A percentile compares a stretch with the other conserved stretches of the same genome.
Evolutionary conservation across 2,888 invertebrate species (phyloP).

Genomic region (Scrobipalpa atriplicella): DNA sequence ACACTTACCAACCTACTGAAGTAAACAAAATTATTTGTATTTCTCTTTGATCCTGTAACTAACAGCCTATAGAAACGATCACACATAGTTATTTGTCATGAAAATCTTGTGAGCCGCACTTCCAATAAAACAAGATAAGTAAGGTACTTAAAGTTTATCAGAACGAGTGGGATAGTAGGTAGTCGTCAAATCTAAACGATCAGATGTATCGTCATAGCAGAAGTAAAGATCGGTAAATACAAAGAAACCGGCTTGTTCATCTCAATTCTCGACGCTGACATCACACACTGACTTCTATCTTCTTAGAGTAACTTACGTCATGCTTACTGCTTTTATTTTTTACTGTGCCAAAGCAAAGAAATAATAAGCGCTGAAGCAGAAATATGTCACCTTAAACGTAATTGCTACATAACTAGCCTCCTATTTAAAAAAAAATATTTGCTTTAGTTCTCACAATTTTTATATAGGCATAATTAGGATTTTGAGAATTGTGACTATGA

Average conservation of each 20-base stretch:
- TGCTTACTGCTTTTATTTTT: too few relatives aligned
- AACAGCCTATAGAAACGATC: too few relatives aligned
- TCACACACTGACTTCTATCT: too few relatives aligned
- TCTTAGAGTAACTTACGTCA: too few relatives aligned
- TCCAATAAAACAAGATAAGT: background rate
- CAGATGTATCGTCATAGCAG: background rate
- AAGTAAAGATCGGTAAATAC: background rate
- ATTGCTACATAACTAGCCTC: background rate
- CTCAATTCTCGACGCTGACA: too few relatives aligned
- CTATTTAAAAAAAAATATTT: background rate
- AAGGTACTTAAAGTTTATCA: background rate
- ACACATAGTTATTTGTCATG: background rate
- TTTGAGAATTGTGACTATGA: too few relatives aligned
- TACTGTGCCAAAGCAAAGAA: too few relatives aligned
- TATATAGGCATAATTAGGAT: too few relatives aligned
- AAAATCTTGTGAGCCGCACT: background rate
- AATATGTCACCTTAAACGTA: constrained; percentile 5
- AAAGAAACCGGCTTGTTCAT: too few relatives aligned
- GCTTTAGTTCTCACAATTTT: too few relatives aligned
- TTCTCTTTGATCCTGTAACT: background rate
- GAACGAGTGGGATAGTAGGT: constrained; percentile 1
- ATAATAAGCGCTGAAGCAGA: background rate
- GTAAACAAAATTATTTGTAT: background rate
- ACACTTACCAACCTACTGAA: background rate
- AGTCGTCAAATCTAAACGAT: constrained; percentile 4